A percentile compares a stretch with the other conserved stretches of the same genome.
phyloP scores from a whole-genome alignment of 2,888 invertebrate species.

The Octonoba sinensis region DNA sequence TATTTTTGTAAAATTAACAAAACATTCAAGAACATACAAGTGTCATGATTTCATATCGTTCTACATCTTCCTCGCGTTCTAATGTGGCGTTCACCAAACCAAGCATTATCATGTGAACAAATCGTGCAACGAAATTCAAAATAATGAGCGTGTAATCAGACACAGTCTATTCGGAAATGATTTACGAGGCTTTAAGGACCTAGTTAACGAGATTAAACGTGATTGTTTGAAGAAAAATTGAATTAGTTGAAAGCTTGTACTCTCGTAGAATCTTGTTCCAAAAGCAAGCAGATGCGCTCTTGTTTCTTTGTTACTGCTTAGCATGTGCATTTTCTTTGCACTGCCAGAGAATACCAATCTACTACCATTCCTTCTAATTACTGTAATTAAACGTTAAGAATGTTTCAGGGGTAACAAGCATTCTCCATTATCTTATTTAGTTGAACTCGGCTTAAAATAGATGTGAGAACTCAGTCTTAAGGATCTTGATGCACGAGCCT shows the following conservation, averaged over 20 bases:
- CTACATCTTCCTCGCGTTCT: too few relatives aligned
- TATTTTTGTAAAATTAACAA: too few relatives aligned
- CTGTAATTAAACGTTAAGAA: conserved; percentile 54
- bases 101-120: too few relatives aligned
- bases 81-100: too few relatives aligned
- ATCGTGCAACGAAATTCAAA: too few relatives aligned
- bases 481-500: too few relatives aligned
- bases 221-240: conserved; percentile 61
- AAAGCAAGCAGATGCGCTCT: neutral
- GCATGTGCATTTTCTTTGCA: conserved; percentile 11
- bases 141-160: too few relatives aligned
- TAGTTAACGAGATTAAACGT: conserved; percentile 28
- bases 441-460: neutral
- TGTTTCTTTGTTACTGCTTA: conserved; percentile 9
- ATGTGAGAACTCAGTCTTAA: too few relatives aligned
- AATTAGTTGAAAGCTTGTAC: conserved; percentile 31
- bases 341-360: neutral
- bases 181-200: conserved; percentile 33
- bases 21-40: too few relatives aligned
- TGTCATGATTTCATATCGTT: too few relatives aligned
- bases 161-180: conserved; percentile 39
- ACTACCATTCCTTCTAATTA: conserved; percentile 53
- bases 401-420: conserved; percentile 38
- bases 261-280: neutral
- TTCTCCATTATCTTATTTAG: conserved; percentile 55